Percentiles rank a stretch among this genome's conserved stretches.
Evolutionary conservation across 1,140 invertebrate genomes (phyloP).

Genomic region (Leucophenga varia): DNA sequence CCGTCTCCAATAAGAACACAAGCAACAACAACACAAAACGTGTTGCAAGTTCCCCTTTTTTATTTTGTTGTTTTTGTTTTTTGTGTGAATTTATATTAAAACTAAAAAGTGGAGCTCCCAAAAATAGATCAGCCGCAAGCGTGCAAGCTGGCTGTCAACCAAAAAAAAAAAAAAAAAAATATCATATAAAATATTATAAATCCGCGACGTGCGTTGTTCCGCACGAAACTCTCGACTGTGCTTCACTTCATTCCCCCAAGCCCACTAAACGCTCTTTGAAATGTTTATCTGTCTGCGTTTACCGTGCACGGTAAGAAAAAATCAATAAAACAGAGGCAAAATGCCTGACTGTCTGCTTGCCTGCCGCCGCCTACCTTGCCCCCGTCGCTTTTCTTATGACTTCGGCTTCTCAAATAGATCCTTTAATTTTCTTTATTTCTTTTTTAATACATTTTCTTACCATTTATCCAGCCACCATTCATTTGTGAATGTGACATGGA

Average conservation of each 20-base stretch:
- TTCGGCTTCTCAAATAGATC: neutral
- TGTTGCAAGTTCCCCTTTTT: constrained; percentile 16
- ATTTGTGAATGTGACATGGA: constrained; percentile 74
- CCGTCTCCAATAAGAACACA: constrained; percentile 17
- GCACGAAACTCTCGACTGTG: constrained; percentile 6
- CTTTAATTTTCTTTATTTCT: constrained; percentile 1
- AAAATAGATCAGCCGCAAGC: constrained; percentile 29
- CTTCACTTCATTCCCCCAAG: constrained; percentile 6
- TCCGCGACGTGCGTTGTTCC: constrained; percentile 12
- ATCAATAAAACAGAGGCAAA: constrained; percentile 36
- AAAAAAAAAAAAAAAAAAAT: neutral
- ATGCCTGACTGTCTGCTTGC: constrained; percentile 5
- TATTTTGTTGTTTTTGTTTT: neutral
- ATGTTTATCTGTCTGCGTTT: constrained; percentile 13
- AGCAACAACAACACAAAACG: neutral
- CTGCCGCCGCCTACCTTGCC: neutral
- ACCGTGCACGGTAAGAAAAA: constrained; percentile 20
- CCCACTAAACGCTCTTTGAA: constrained; percentile 1
- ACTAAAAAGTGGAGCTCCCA: constrained; percentile 32
- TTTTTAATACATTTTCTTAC: constrained; percentile 60
- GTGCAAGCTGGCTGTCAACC: constrained; percentile 4
- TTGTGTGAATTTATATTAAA: constrained; percentile 6
- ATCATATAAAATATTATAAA: constrained; percentile 11
- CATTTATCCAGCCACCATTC: constrained; percentile 76
- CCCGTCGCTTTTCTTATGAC: too few relatives aligned